Percentiles rank a stretch among this genome's conserved stretches.
Conservation (phyloP, 2,797 vertebrate species). For the Thamnophis elegans region DNA sequence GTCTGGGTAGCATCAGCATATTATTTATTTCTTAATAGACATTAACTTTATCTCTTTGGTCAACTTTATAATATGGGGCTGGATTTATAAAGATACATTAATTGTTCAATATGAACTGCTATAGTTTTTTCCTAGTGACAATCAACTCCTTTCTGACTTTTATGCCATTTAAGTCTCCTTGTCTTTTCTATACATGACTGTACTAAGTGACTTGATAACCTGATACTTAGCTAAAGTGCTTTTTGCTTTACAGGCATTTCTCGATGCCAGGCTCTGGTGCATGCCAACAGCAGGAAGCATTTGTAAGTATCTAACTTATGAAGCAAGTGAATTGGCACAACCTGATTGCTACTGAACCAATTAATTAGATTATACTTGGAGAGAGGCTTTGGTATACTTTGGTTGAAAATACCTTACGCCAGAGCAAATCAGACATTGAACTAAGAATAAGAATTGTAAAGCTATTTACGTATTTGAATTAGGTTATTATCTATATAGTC, state of each 20-base stretch:
- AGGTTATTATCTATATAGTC: background rate
- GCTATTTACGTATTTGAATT: background rate
- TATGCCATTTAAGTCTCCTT: background rate
- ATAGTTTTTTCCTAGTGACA: background rate
- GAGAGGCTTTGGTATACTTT: background rate
- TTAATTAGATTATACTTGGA: background rate
- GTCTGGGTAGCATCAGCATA: background rate
- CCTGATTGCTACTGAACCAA: background rate
- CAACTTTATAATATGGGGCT: background rate
- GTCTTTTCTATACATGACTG: background rate
- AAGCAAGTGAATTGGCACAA: background rate
- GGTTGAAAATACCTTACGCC: background rate
- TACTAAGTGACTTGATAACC: slow-evolving; percentile 32
- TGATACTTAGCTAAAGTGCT: slow-evolving; percentile 40
- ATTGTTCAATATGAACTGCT: background rate
- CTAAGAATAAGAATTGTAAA: background rate
- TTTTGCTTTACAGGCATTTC: slow-evolving; percentile 74
- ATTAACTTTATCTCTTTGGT: background rate
- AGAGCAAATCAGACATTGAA: background rate
- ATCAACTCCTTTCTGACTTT: background rate
- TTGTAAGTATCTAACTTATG: slow-evolving; percentile 76
- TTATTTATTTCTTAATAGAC: background rate
- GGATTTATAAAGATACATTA: background rate
- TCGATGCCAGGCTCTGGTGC: slow-evolving; percentile 72
- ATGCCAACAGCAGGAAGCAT: slow-evolving; percentile 74